phyloP scores from a whole-genome alignment of 2,888 invertebrate genomes.

The Rhamphomyia laevipes region DNA sequence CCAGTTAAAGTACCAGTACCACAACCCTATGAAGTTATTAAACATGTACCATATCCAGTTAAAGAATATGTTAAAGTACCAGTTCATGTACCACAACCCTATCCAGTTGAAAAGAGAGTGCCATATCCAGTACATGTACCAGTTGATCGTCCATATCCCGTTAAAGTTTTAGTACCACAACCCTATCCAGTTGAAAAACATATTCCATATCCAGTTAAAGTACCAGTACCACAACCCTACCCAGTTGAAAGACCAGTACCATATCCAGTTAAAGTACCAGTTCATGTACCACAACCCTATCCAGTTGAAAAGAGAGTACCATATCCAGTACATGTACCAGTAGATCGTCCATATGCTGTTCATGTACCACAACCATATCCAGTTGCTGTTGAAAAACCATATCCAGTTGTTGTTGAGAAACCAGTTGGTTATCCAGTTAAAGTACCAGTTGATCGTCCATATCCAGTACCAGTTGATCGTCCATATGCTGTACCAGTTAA shows the following conservation, averaged over 20 bases:
- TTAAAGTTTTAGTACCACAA: slow-evolving; percentile 52
- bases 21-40: slow-evolving; percentile 58
- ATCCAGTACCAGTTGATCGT: slow-evolving; percentile 51
- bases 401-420: slow-evolving; percentile 43
- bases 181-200: slow-evolving; percentile 58
- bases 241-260: slow-evolving; percentile 47
- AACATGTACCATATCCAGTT: slow-evolving; percentile 53
- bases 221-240: slow-evolving; percentile 21
- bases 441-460: slow-evolving; percentile 44
- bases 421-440: slow-evolving; percentile 52
- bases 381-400: slow-evolving; percentile 51
- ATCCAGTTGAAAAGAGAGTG: slow-evolving; percentile 49
- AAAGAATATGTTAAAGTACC: slow-evolving; percentile 55
- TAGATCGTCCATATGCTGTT: slow-evolving; percentile 57
- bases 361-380: slow-evolving; percentile 56
- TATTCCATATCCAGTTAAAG: slow-evolving; percentile 43
- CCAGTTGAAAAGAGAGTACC: slow-evolving; percentile 50
- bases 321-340: slow-evolving; percentile 44
- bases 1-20: slow-evolving; percentile 55
- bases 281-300: slow-evolving; percentile 55
- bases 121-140: slow-evolving; percentile 44
- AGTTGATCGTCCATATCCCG: slow-evolving; percentile 56
- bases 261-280: slow-evolving; percentile 52
- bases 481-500: slow-evolving; percentile 55
- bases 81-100: slow-evolving; percentile 47